A percentile compares a stretch with the other conserved stretches of the same genome.
Evolutionary conservation across 1,140 invertebrate species (phyloP).

Genomic region (Drosophila busckii): DNA sequence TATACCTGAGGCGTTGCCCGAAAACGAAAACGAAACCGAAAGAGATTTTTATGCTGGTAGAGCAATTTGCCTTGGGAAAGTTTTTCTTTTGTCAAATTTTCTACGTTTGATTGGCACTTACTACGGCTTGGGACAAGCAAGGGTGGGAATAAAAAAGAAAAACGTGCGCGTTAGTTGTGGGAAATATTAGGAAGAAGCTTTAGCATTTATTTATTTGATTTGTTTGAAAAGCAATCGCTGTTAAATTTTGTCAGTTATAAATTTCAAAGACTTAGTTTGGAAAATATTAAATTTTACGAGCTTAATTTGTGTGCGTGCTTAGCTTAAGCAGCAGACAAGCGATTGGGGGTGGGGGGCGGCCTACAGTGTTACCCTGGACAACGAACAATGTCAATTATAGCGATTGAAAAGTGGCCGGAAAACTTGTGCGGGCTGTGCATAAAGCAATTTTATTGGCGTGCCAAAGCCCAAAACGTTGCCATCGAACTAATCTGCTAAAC

Average conservation of each 20-base stretch:
- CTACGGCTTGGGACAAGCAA: slow-evolving; percentile 26
- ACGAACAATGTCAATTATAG: slow-evolving; percentile 64
- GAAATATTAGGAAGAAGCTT: slow-evolving; percentile 26
- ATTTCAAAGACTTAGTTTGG: slow-evolving; percentile 24
- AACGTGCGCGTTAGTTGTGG: slow-evolving; percentile 45
- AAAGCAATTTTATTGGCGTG: slow-evolving; percentile 71
- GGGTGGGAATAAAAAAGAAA: slow-evolving; percentile 28
- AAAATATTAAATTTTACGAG: slow-evolving; percentile 76
- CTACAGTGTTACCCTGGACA: slow-evolving; percentile 38
- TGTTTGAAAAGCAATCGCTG: slow-evolving; percentile 30
- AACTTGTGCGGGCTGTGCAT: slow-evolving; percentile 46
- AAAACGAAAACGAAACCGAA: slow-evolving; percentile 35
- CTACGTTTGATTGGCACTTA: slow-evolving; percentile 69
- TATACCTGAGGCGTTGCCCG: slow-evolving; percentile 32
- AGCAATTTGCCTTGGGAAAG: slow-evolving; percentile 72
- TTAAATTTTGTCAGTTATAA: slow-evolving; percentile 54
- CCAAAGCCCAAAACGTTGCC: slow-evolving; percentile 15
- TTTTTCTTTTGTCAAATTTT: slow-evolving; percentile 66
- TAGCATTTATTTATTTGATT: not conserved
- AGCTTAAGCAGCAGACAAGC: slow-evolving; percentile 25
- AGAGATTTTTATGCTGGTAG: slow-evolving; percentile 76
- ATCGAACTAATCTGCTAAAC: slow-evolving; percentile 71
- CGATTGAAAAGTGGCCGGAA: slow-evolving; percentile 71
- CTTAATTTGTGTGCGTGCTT: slow-evolving; percentile 68
- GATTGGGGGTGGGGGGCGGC: not conserved